A percentile compares a stretch with the other conserved stretches of the same genome.
Conservation (phyloP, 2,113 vertebrate genomes). For the Aleadryas rufinucha region DNA sequence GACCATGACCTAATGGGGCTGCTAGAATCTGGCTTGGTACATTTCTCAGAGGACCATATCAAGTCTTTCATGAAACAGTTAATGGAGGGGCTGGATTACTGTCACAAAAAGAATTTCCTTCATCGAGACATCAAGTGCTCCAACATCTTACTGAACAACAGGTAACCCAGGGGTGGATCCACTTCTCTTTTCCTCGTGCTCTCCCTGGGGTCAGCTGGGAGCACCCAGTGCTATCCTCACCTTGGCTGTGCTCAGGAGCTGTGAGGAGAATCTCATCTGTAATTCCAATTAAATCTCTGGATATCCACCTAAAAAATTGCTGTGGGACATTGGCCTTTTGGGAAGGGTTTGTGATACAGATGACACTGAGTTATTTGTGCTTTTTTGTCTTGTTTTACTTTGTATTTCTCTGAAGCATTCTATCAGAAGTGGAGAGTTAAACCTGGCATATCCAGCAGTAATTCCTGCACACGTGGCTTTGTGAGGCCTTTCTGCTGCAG, state of each 20-base stretch:
- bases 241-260: neutral
- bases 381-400: rapidly evolving
- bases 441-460: neutral
- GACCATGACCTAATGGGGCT: constrained; percentile 99
- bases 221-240: rapidly evolving
- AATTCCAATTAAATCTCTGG: neutral
- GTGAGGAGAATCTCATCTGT: rapidly evolving
- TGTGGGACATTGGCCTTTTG: neutral
- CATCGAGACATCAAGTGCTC: constrained; percentile 98
- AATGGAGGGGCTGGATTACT: constrained; percentile 98
- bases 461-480: neutral
- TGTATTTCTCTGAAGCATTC: neutral
- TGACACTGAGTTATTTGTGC: neutral
- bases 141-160: constrained; percentile 97
- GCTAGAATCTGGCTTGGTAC: constrained; percentile 95
- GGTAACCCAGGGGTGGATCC: constrained; percentile 68
- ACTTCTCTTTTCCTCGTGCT: neutral
- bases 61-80: constrained; percentile 98
- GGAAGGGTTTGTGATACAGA: neutral
- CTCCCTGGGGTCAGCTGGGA: neutral
- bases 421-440: neutral
- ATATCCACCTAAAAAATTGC: neutral
- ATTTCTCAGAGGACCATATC: constrained; percentile 96
- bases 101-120: constrained; percentile 98
- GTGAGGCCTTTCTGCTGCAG: neutral